Conservation (phyloP, 2,113 vertebrate species). For the Xyrauchen texanus region DNA sequence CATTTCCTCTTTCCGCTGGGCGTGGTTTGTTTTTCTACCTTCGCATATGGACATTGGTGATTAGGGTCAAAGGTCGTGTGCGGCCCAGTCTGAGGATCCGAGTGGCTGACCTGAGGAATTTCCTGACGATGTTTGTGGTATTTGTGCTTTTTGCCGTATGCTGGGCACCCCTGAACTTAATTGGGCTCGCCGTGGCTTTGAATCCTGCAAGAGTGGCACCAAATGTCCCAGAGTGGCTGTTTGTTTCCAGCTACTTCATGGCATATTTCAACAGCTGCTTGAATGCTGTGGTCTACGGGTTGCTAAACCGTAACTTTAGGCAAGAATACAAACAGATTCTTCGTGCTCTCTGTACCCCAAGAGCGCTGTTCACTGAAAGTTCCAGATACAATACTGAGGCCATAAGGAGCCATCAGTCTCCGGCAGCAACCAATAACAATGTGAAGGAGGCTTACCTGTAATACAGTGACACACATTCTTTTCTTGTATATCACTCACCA, state of each 20-base stretch:
- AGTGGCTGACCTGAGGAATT: constrained; percentile 77
- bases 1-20: constrained; percentile 81
- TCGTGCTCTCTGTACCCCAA: constrained; percentile 72
- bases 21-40: constrained; percentile 80
- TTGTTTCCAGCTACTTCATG: constrained; percentile 82
- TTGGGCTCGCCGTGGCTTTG: constrained; percentile 81
- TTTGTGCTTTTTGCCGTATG: constrained; percentile 85
- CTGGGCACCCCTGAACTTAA: constrained; percentile 84
- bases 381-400: constrained; percentile 74
- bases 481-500: background rate
- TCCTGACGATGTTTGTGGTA: constrained; percentile 88
- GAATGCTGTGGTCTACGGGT: constrained; percentile 83
- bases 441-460: constrained; percentile 70
- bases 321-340: constrained; percentile 82
- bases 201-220: constrained; percentile 73
- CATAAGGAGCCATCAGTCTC: constrained; percentile 74
- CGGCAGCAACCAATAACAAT: constrained; percentile 71
- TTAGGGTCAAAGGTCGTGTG: constrained; percentile 78
- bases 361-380: constrained; percentile 71
- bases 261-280: constrained; percentile 86
- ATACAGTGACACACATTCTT: constrained; percentile 32
- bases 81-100: constrained; percentile 73
- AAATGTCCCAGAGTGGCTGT: constrained; percentile 83
- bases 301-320: constrained; percentile 85
- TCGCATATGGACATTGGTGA: constrained; percentile 81